A percentile compares a stretch with the other conserved stretches of the same genome.
phyloP scores from a whole-genome alignment of 2,113 vertebrate species.

The Narcine bancroftii region DNA sequence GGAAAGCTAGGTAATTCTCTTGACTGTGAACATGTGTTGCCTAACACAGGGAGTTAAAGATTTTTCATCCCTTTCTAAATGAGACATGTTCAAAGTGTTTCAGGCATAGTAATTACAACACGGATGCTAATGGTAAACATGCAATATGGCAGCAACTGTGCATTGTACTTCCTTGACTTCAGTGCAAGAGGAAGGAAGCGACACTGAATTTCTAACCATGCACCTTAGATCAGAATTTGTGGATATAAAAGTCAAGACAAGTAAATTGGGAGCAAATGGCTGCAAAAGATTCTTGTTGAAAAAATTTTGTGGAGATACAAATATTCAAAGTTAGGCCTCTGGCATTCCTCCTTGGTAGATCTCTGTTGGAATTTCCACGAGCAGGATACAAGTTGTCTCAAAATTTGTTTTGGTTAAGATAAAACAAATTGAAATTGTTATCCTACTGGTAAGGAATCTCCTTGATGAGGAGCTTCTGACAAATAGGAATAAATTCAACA shows the following conservation, averaged over 20 bases:
- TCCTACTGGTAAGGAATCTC: neutral
- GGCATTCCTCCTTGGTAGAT: neutral
- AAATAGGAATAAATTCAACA: neutral
- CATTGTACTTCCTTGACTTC: too few species aligned
- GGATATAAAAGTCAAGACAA: neutral
- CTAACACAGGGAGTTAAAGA: neutral
- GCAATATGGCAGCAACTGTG: too few species aligned
- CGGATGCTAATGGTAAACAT: too few species aligned
- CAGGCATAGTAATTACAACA: too few species aligned
- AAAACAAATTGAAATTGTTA: neutral
- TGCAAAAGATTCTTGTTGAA: neutral
- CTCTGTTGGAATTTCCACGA: neutral
- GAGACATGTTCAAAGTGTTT: neutral
- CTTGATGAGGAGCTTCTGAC: neutral
- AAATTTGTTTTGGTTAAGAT: neutral
- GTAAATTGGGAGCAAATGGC: neutral
- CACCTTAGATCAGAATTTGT: neutral
- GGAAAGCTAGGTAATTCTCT: neutral
- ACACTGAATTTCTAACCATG: too few species aligned
- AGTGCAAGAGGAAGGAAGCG: too few species aligned
- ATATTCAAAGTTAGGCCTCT: neutral
- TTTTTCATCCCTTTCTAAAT: neutral
- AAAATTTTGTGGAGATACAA: neutral
- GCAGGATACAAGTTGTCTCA: too few species aligned
- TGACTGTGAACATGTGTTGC: neutral